Conservation (phyloP, 2,113 vertebrate genomes). For the Triplophysa dalaica region DNA sequence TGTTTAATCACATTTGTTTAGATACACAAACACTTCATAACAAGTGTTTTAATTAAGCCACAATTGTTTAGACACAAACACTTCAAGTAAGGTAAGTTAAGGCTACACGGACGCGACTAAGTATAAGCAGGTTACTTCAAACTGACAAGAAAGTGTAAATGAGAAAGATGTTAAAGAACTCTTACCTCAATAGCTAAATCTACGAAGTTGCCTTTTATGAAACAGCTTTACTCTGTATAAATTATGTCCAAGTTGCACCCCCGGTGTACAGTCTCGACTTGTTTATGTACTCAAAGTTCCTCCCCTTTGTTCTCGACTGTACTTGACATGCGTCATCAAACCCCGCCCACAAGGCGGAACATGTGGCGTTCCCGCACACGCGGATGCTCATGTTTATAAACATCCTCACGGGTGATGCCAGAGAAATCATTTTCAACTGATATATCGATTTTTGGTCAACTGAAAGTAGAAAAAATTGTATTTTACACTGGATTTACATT, state of each 20-base stretch:
- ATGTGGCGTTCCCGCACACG: neutral
- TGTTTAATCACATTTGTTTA: neutral
- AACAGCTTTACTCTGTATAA: neutral
- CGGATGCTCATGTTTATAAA: constrained; percentile 15
- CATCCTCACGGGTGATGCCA: neutral
- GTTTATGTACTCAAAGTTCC: constrained; percentile 60
- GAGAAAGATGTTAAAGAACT: neutral
- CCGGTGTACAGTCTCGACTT: constrained; percentile 48
- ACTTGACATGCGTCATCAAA: constrained; percentile 42
- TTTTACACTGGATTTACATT: neutral
- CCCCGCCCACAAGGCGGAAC: constrained; percentile 21
- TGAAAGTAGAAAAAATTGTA: neutral
- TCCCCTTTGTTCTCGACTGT: constrained; percentile 6
- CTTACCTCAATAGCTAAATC: constrained; percentile 13
- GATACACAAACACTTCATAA: neutral
- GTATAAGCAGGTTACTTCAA: too few species aligned
- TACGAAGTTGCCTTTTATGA: neutral
- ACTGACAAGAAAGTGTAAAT: neutral
- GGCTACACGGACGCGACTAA: too few species aligned
- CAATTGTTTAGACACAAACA: too few species aligned
- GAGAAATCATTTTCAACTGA: neutral
- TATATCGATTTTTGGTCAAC: too few species aligned
- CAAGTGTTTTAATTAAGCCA: too few species aligned
- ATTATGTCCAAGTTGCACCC: neutral
- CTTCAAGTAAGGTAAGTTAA: too few species aligned